Conservation (phyloP, 1,140 invertebrate genomes). For the Drosophila nigrodunni region DNA sequence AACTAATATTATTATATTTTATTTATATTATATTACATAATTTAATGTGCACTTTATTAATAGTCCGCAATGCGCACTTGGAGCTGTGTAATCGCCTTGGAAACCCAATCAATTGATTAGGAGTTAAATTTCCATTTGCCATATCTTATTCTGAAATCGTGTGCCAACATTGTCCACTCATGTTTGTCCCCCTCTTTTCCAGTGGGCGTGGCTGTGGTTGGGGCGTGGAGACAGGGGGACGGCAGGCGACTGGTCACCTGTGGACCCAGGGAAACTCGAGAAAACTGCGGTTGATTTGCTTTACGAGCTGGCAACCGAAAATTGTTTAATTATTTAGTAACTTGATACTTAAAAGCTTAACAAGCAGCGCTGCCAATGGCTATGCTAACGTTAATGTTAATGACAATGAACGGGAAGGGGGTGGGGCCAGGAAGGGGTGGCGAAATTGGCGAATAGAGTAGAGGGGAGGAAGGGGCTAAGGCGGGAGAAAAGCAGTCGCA, state of each 20-base stretch:
- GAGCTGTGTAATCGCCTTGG: background rate
- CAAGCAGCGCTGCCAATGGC: slow-evolving; percentile 52
- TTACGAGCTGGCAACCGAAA: slow-evolving; percentile 55
- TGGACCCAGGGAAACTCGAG: background rate
- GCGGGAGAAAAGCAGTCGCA: slow-evolving; percentile 15
- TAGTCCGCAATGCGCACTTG: too few relatives aligned
- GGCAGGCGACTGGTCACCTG: slow-evolving; percentile 4
- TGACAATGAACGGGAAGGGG: background rate
- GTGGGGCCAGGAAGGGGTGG: background rate
- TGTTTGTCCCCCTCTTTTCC: too few relatives aligned
- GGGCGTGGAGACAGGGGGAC: too few relatives aligned
- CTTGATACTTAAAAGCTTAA: slow-evolving; percentile 66
- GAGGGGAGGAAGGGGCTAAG: background rate
- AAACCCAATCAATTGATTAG: background rate
- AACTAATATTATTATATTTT: too few relatives aligned
- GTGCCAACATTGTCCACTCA: background rate
- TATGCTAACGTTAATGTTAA: slow-evolving; percentile 55
- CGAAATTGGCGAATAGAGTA: background rate
- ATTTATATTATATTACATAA: too few relatives aligned
- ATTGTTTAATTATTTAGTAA: slow-evolving; percentile 79
- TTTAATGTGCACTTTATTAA: too few relatives aligned
- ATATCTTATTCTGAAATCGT: slow-evolving; percentile 11
- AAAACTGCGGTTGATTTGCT: slow-evolving; percentile 56
- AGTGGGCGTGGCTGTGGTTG: too few relatives aligned
- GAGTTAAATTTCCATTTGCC: slow-evolving; percentile 15